Base-by-base conservation (phyloP, 1,140 invertebrate genomes). In the Aphidius gifuensis region DNA sequence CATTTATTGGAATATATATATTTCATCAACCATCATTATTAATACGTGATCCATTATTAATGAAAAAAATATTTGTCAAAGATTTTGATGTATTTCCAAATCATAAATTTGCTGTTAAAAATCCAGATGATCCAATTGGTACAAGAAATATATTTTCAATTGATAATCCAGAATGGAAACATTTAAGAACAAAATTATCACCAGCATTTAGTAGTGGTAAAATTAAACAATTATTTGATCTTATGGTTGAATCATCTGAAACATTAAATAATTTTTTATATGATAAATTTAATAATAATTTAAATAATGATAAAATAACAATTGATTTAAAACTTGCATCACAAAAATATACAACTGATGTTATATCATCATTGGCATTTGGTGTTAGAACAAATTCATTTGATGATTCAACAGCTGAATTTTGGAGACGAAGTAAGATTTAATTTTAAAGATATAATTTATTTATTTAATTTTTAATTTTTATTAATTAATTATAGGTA, bases 311-410 rank as follows among this genome's bases (percentile, higher is more conserved):
- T 0, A 69, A 65, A 46, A 3, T 32, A 32, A 23, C 71, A 6
- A 53, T 77, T 8, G 74, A 79, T 45, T 80, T 68, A 0, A 83
- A 82, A 58, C 78, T 84, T 16, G 51, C 83, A 0, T 77, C 75
- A 61, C 72, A 78, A 0, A 79, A 75, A 51, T 86, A 80, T 48
- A 79, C 83, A 1, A 85, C 83, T 0, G 84, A 86, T 70, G 68
- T 84, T 1, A 85, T 86, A 16, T 81, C 81, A 0, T 82, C 80
- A 0, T 71, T 82, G 16, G 85, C 83, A 0, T 84, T 83, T 65
- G 85, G 85, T 0, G 72, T 84, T 1, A 76, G 80, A 42, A 69
- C 69, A n/a, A 68, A 79, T 56, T 75, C 75, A 0, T 78, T 78
- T n/a, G 65, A 76, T 32, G 67, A 80, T 68, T 76, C 80, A 0